These are phyloP conservation scores for Luehdorfia chinensis DNA, from an alignment of 1,140 invertebrate species.

Conservation along the genomic window DNA sequence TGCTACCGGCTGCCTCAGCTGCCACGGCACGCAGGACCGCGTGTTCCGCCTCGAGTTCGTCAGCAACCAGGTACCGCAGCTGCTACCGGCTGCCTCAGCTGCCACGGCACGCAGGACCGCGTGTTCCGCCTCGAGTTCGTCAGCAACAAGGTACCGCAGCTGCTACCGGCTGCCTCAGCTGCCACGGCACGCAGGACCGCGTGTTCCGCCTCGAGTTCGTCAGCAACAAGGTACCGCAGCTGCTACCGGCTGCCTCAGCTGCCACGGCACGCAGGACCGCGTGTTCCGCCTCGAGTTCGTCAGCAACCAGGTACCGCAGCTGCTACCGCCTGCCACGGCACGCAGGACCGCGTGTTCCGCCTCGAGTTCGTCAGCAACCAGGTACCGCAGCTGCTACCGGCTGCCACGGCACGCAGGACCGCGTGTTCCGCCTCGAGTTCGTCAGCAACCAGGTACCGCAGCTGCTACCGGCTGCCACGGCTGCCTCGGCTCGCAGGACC, in stretches of 20 bases:
- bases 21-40: slow-evolving; percentile 93
- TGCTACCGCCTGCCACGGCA: slow-evolving; percentile 88
- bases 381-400: slow-evolving; percentile 86
- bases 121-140: slow-evolving; percentile 98
- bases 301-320: slow-evolving; percentile 94
- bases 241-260: no score
- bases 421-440: slow-evolving; percentile 96
- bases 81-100: no score
- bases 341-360: slow-evolving; percentile 94
- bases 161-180: no score
- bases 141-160: slow-evolving; percentile 94
- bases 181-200: slow-evolving; percentile 93
- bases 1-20: no score
- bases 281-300: slow-evolving; percentile 98
- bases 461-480: slow-evolving; percentile 93
- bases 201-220: slow-evolving; percentile 98
- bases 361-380: slow-evolving; percentile 99
- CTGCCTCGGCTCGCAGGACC: slow-evolving; percentile 91
- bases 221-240: slow-evolving; percentile 94
- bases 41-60: slow-evolving; percentile 98
- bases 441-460: slow-evolving; percentile 94
- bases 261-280: slow-evolving; percentile 93
- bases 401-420: slow-evolving; percentile 93
- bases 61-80: slow-evolving; percentile 94
- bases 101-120: slow-evolving; percentile 93